Base-by-base conservation (phyloP, 2,797 vertebrate genomes). In the Scolopax bukidnonensis region DNA sequence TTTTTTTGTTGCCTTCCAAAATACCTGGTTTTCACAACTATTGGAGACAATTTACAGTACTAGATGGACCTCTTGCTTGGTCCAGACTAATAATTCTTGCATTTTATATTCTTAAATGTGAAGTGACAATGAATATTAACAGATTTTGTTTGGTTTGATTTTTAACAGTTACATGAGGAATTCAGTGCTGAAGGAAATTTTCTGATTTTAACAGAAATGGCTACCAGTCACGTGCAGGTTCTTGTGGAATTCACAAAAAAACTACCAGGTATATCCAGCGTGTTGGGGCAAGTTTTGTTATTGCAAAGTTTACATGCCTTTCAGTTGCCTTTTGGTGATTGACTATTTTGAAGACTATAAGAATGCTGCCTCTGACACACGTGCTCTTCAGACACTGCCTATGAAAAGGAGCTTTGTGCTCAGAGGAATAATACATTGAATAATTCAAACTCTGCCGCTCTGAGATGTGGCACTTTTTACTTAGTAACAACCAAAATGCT, bases 161-260 rank as follows among this genome's bases (percentile, higher is more conserved):
- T 96, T 95, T 92, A 84, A 97, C 96, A 99, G 99, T 98, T 99
- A 77, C 99, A 99, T 27, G 99, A 99, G 48, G 99, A 99, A 96
- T 99, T 99, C 98, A 99, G 98, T 9, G 97, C 98, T 65, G 99
- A 99, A 96, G 99, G 99, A 97, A 99, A 99, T 97, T 99, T 99
- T 97, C 98, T 99, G n/a, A 98, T 99, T 73, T 96, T 99, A 97
- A 99, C 99, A 48, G 99, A 99, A 98, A 99, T 99, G 98, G 99
- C 99, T 89, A 99, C 99, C 47, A 99, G 97, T 98, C 99, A 99
- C 23, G 99, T 99, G 75, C 99, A 99, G 94, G 98, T 99, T 90
- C 98, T 99, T 68, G 99, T 99, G 95, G 99, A 99, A 97, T 99
- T 99, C 97, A 99, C 99, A 24, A 99, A 99, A 98, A 99, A 98